phyloP scores from a whole-genome alignment of 2,888 invertebrate genomes.

The Catocala sponsa region DNA sequence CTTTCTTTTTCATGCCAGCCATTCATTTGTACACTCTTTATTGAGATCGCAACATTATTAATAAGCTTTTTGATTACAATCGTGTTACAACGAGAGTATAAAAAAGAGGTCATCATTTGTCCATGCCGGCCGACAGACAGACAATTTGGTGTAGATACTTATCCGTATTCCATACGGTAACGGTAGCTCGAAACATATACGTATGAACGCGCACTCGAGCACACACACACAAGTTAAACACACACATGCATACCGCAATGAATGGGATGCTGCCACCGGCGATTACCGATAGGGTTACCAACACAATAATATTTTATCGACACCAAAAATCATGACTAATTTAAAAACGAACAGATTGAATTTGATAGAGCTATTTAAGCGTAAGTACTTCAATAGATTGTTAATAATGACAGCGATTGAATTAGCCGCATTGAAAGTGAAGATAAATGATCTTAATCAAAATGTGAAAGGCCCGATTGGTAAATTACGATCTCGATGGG shows the following conservation, averaged over 20 bases:
- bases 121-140: constrained; percentile 61
- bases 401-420: constrained; percentile 41
- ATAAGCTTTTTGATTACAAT: constrained; percentile 67
- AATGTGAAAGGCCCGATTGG: constrained; percentile 63
- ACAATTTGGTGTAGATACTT: constrained; percentile 67
- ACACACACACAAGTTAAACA: constrained; percentile 41
- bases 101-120: constrained; percentile 71
- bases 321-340: constrained; percentile 50
- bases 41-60: constrained; percentile 64
- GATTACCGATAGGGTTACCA: constrained; percentile 71
- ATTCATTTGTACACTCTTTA: constrained; percentile 60
- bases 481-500: constrained; percentile 47
- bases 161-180: constrained; percentile 66
- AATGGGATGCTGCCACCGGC: constrained; percentile 79
- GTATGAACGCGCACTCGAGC: constrained; percentile 38
- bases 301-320: constrained; percentile 49
- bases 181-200: constrained; percentile 67
- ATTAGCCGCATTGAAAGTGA: constrained; percentile 45
- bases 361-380: constrained; percentile 44
- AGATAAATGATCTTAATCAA: constrained; percentile 54
- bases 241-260: constrained; percentile 64
- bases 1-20: constrained; percentile 49
- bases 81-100: constrained; percentile 60
- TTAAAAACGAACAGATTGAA: constrained; percentile 50
- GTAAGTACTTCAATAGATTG: constrained; percentile 43